These are phyloP conservation scores for Thunnus albacares DNA, from an alignment of 2,797 vertebrate genomes.

Conservation along the genomic window DNA sequence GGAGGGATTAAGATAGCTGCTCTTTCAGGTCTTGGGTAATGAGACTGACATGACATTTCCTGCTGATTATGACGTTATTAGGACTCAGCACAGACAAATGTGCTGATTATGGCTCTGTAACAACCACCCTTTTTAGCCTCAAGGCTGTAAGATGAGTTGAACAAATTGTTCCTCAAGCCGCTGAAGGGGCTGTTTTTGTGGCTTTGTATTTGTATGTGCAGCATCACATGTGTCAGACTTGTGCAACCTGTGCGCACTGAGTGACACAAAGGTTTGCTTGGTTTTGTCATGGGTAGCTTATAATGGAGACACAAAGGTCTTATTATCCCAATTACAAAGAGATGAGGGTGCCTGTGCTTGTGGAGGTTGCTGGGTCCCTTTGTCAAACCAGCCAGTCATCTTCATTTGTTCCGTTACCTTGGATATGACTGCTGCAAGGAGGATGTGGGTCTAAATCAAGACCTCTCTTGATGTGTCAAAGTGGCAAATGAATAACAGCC, in stretches of 20 bases:
- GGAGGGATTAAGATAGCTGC: conserved; percentile 1
- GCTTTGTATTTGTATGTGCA: background rate
- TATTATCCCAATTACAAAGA: conserved; percentile 31
- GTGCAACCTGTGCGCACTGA: background rate
- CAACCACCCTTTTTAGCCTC: background rate
- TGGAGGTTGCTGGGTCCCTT: background rate
- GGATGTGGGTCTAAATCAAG: conserved; percentile 31
- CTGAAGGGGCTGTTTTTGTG: conserved; percentile 2
- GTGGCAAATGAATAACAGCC: conserved; percentile 19
- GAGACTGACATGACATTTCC: conserved; percentile 1
- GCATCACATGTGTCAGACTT: background rate
- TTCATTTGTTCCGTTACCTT: conserved; percentile 41
- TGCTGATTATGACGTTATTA: conserved; percentile 1
- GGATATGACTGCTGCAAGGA: conserved; percentile 25
- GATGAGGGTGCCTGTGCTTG: background rate
- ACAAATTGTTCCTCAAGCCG: background rate
- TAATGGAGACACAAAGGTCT: conserved; percentile 12
- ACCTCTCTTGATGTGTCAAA: conserved; percentile 21
- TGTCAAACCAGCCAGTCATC: conserved; percentile 58
- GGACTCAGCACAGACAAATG: background rate
- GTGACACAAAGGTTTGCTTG: background rate
- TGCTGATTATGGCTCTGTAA: background rate
- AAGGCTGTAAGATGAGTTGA: conserved; percentile 19
- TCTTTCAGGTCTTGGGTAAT: conserved; percentile 1
- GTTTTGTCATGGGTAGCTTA: background rate